Percentiles rank a stretch among this genome's conserved stretches.
phyloP scores from a whole-genome alignment of 2,113 vertebrate genomes.

The Oncorhynchus nerka region DNA sequence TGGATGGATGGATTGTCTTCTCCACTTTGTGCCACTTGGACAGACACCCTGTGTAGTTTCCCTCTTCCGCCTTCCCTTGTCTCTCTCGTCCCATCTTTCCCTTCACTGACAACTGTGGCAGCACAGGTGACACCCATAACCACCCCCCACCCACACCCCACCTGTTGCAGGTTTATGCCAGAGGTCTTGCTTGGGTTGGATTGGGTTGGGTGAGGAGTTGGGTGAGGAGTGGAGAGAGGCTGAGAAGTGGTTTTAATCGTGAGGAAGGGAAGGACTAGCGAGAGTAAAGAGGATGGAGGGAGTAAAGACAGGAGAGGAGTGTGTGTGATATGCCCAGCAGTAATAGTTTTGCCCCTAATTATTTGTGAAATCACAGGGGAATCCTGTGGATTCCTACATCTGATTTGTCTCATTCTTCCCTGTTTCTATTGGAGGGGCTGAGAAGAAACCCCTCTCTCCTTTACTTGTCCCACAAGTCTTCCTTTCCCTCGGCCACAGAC shows the following conservation, averaged over 20 bases:
- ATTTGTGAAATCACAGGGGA: too few species aligned
- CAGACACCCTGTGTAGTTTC: slow-evolving; percentile 60
- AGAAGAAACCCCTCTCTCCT: too few species aligned
- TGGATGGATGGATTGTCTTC: slow-evolving; percentile 56
- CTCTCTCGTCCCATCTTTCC: background rate
- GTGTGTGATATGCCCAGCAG: background rate
- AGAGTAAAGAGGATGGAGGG: slow-evolving; percentile 4
- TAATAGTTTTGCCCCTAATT: background rate
- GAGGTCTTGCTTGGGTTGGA: slow-evolving; percentile 11
- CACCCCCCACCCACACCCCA: slow-evolving; percentile 38
- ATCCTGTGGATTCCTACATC: too few species aligned
- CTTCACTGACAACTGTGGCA: slow-evolving; percentile 54
- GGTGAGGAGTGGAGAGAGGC: background rate
- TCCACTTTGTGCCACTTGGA: slow-evolving; percentile 56
- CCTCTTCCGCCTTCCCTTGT: background rate
- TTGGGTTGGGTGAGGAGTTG: background rate
- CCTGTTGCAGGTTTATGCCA: slow-evolving; percentile 44
- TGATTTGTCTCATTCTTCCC: too few species aligned
- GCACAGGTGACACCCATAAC: slow-evolving; percentile 59
- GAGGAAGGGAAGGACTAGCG: slow-evolving; percentile 1
- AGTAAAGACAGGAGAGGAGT: background rate
- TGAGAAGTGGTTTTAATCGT: background rate
- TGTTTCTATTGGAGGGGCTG: too few species aligned
- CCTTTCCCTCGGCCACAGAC: too few species aligned
- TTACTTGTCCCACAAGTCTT: too few species aligned